Evolutionary conservation across 1,140 invertebrate genomes (phyloP), one percentile per base, ranked within the genome.

Genomic region (Pissodes strobi): DNA sequence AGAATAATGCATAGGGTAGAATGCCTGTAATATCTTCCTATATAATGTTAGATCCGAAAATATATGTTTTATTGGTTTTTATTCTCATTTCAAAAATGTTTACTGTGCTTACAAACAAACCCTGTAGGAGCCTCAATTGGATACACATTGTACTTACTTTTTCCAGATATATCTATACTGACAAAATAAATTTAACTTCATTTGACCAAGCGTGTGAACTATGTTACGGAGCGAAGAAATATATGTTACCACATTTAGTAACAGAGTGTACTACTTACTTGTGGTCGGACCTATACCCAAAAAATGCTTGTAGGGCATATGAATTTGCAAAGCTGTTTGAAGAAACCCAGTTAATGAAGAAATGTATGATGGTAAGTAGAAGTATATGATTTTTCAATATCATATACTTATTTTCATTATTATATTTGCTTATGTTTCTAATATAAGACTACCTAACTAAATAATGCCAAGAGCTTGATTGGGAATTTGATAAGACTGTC

Each of bases 141-240:
- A 43, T 17, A 1, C 39, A 43, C 12, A 9, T 43, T 46, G 19
- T 17, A 19, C 8, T 9, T 22, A 23, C 34, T 41, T 39, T 64
- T 66, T 82, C 56, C 76, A 88, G 87, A 69, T 93, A 92, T 68
- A 90, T 94, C 43, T 94, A 93, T 72, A 90, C 88, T 8, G 90
- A 92, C 69, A 83, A 87, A 67, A 88, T 92, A 38, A 86, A 88
- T 64, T 83, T 93, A 8, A 84, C 83, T 49, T 90, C 89, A 5
- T 92, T 92, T 74, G 90, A 92, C 69, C 86, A 92, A 72, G 91
- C 90, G 0, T 92, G 90, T 78, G 90, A 93, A 68, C 78, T 93
- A 10, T 93, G 90, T 75, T 92, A 93, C 77, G 90, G 89, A 55
- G 91, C 91, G 10, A 93, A 93, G 71, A 94, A 94, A 70, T 94